Evolutionary conservation across 1,140 invertebrate species (phyloP), one percentile per base, ranked within the genome.

Genomic region (Dreissena rostriformis): DNA sequence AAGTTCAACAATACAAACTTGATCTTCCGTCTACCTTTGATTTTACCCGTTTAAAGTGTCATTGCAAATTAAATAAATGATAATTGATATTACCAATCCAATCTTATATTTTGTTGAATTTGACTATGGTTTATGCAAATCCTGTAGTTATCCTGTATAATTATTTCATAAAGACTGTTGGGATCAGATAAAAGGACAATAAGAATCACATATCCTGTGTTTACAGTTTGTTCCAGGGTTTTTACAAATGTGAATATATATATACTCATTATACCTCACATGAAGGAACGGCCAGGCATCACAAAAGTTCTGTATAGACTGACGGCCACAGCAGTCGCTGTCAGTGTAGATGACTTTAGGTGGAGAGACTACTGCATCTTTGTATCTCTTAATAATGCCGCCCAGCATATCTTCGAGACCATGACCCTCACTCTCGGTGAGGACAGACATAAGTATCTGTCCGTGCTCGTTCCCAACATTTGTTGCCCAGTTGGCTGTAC

Each of bases 401-500:
- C 49, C 39, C 15, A 80, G 24, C 85, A 85, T 88, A 28, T 57
- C 22, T 10, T 68, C 28, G 4, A 88, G 28, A 0, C 77, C 86
- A 7, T 52, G n/a, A 8, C 87, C 82, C 61, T 87, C 86, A 26
- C 65, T 24, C 22, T 67, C 66, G 15, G 88, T 88, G 39, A 88
- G 75, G 10, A 89, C 83, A 15, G 71, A 80, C 72, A 86, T 86
- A 14, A 89, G 73, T 0, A 87, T 73, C 74, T 88, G 87, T 7
- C 88, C 88, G 75, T 85, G 70, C 22, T 82, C 79, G 52, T 82
- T 82, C 8, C 79, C 79, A 1, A 82, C 57, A 49, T 82, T 82
- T 49, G 87, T 87, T 22, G 67, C 77, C 88, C 87, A 90, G 12
- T 28, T 61, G 4, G 87, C 86, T 39, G 86, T 88, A 22, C 79